Evolutionary conservation across 2,888 invertebrate species (phyloP), one percentile per base, ranked within the genome.

Genomic region (Meteorus cinctellus): DNA sequence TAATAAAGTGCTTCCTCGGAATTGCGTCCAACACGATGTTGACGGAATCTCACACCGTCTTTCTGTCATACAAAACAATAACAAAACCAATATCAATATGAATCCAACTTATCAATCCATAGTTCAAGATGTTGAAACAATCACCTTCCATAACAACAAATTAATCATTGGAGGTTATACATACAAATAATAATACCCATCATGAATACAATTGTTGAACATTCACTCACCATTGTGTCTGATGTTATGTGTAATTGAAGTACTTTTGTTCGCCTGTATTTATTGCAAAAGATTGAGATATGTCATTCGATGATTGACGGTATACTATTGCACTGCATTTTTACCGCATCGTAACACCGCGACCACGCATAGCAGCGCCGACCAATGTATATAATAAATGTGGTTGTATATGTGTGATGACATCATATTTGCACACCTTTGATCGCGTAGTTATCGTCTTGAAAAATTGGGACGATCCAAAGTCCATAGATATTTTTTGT

Each of bases 31-130:
- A 83, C 71, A 19, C 80, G 73, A 70, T 85, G 84, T 45, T 86
- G 86, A 24, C 89, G 85, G 36, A 82, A 83, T 78, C 89, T 84
- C 27, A 88, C 80, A 59, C 89, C 89, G 77, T 89, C 89, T 72
- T 79, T 83, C 86, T 87, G 75, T 60, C 86, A 85, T 59, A 74
- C 6, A 45, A 36, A 14, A 14, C 24, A 67, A 14, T 0, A 60
- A 62, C 31, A 63, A 14, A 41, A 12, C 12, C 8, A 34, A 34
- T 41, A 34, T 68, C 5, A 36, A 59, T 27, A 59, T 59, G 31
- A 55, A 70, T 59, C 31, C 8, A 34, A 48, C 4, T 12, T 16
- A 19, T 66, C 19, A 60, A 29, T 36, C 27, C 41, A 68, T 29
- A 60, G 67, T 55, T 31, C 68, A 60, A 71, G 55, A 27, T 67